These are phyloP conservation scores for Centroberyx gerrardi DNA, from an alignment of 2,797 vertebrate species.

Conservation along the genomic window DNA sequence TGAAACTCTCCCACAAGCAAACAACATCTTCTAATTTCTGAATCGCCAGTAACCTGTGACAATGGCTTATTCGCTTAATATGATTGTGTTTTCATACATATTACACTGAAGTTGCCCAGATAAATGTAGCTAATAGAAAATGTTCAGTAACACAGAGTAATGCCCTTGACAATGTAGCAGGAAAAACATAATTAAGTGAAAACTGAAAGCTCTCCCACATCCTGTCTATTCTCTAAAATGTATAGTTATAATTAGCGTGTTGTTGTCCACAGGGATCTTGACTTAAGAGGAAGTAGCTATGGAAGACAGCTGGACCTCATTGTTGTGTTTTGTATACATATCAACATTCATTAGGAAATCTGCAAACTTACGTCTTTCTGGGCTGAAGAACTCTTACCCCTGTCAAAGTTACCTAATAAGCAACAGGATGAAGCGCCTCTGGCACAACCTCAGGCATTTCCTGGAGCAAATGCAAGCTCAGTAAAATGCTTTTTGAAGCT, in stretches of 20 bases:
- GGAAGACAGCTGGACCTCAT: conserved; percentile 28
- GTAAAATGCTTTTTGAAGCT: conserved; percentile 54
- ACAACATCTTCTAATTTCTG: conserved; percentile 7
- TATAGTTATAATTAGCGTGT: neutral
- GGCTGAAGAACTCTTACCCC: neutral
- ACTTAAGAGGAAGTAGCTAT: conserved; percentile 15
- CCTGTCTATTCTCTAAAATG: conserved; percentile 23
- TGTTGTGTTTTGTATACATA: conserved; percentile 1
- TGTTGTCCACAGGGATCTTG: conserved; percentile 18
- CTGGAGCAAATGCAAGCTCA: conserved; percentile 67
- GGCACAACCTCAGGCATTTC: conserved; percentile 66
- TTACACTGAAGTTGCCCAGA: conserved; percentile 8
- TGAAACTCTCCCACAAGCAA: conserved; percentile 21
- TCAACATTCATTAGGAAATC: conserved; percentile 46
- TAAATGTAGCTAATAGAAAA: conserved; percentile 7
- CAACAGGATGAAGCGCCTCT: conserved; percentile 30
- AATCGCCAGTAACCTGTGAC: conserved; percentile 16
- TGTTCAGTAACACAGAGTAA: neutral
- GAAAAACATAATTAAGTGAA: conserved; percentile 12
- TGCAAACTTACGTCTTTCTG: conserved; percentile 46
- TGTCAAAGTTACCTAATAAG: conserved; percentile 47
- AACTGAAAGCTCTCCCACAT: conserved; percentile 20
- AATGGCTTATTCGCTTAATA: neutral
- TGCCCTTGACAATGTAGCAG: conserved; percentile 24
- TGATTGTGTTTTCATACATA: neutral